Base-by-base conservation (phyloP, 2,888 invertebrate species). In the Tortricodes alternella region DNA sequence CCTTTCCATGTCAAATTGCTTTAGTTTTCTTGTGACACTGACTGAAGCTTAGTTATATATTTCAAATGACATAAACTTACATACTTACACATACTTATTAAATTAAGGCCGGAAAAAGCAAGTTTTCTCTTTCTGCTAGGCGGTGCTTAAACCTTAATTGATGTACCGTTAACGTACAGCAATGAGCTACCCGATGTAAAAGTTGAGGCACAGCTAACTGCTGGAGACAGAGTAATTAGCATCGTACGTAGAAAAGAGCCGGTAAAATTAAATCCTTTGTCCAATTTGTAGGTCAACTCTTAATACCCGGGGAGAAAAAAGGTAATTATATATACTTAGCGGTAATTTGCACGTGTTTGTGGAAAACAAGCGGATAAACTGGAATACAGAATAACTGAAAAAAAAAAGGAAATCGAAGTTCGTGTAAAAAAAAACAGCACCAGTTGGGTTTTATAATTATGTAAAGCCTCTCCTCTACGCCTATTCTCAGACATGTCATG, bases 171-270 rank as follows among this genome's bases (percentile, higher is more conserved):
- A 68, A 70, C 70, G 66, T 34, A 11, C 7, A 15, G 15, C 34
- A 15, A 13, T 66, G 60, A 63, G 55, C 58, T 24, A 57, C 29
- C 50, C 53, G 59, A 56, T 50, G 57, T 44, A 62, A 75, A 74
- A 70, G 70, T 71, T 73, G 70, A 64, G 63, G 61, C 62, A 63
- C 68, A 66, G 66, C 65, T 60, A 60, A 59, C 65, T 76, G 70
- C 62, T 60, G 66, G 58, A 62, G 68, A 68, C 71, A 70, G 67
- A 64, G 64, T 76, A 76, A 76, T 76, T 71, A 73, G 65, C 65
- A 65, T 59, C 60, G 66, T 64, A 63, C 60, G 48, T 62, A 63
- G 50, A 56, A 59, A 62, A 63, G 59, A 62, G 58, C 59, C 21
- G 64, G 46, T 46, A 61, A 59, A 65, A 66, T 70, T 66, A 65